Evolutionary conservation across 64 coral and sea anemone genomes (phyloP).

Genomic region (Platygyra sinensis): DNA sequence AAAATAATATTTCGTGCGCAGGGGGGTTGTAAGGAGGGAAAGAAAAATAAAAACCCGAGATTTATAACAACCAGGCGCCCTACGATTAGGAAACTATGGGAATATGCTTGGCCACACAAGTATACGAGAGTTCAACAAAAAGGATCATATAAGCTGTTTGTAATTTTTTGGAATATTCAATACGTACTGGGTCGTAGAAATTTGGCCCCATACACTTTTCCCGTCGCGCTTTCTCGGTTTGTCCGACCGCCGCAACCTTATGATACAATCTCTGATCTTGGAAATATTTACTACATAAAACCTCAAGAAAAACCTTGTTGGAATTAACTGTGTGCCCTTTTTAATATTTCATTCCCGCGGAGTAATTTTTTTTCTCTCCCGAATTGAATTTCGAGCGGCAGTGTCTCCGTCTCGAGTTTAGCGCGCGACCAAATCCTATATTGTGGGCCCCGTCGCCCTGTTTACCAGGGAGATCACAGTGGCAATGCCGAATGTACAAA

Average conservation of each 20-base stretch:
- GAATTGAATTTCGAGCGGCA: conserved; percentile 29
- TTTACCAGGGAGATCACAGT: conserved; percentile 34
- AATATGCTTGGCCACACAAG: conserved; percentile 32
- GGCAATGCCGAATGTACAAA: conserved; percentile 43
- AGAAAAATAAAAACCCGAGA: background rate
- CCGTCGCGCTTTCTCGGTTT: background rate
- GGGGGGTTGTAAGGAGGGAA: background rate
- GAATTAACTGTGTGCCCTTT: conserved; percentile 38
- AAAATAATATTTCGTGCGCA: conserved; percentile 55
- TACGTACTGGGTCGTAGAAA: conserved; percentile 1
- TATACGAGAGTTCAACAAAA: conserved; percentile 13
- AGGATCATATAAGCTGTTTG: background rate
- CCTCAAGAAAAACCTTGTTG: conserved; percentile 25
- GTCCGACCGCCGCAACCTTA: background rate
- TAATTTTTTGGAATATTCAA: conserved; percentile 18
- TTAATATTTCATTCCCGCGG: conserved; percentile 37
- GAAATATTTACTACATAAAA: conserved; percentile 32
- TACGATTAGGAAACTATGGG: conserved; percentile 1
- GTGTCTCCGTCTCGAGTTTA: conserved; percentile 37
- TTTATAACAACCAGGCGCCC: background rate
- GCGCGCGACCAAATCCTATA: conserved; percentile 22
- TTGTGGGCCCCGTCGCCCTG: conserved; percentile 3
- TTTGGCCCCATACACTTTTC: background rate
- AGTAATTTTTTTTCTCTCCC: background rate
- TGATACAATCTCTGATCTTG: conserved; percentile 9